These are phyloP conservation scores for Venturia canescens DNA, from an alignment of 1,140 invertebrate genomes.

Conservation along the genomic window DNA sequence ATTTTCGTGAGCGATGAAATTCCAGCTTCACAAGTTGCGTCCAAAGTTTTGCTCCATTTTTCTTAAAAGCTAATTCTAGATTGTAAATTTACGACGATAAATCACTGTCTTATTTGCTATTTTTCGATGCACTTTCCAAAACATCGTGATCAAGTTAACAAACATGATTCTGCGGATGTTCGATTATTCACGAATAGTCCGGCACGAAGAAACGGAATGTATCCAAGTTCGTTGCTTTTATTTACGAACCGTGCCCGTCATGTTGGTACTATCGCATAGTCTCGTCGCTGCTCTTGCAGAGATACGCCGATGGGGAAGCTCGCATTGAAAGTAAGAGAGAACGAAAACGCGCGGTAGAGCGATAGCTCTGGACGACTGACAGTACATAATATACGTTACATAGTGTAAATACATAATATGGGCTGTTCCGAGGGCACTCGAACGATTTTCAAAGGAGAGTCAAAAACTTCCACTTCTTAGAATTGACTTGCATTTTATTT, in stretches of 20 bases:
- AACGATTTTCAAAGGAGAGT: neutral
- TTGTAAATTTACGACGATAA: neutral
- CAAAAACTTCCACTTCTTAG: too few species aligned
- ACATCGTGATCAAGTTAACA: neutral
- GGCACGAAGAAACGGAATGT: neutral
- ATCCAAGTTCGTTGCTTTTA: conserved; percentile 33
- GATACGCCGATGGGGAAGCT: conserved; percentile 27
- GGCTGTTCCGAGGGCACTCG: neutral
- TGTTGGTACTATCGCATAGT: conserved; percentile 1
- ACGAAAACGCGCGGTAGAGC: conserved; percentile 32
- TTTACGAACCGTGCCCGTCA: conserved; percentile 33
- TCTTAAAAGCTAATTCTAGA: too few species aligned
- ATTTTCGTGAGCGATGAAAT: too few species aligned
- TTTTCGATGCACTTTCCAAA: neutral
- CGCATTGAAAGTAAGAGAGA: conserved; percentile 35
- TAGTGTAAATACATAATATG: neutral
- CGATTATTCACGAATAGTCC: neutral
- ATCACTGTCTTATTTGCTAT: neutral
- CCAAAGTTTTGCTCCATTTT: neutral
- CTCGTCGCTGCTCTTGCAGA: conserved; percentile 20
- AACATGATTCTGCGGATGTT: conserved; percentile 31
- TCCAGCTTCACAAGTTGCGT: too few species aligned
- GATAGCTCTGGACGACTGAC: conserved; percentile 24
- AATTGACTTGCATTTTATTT: too few species aligned
- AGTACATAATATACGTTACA: conserved; percentile 22